Base-by-base conservation (phyloP, 1,140 invertebrate species). In the Piezodorus guildinii region DNA sequence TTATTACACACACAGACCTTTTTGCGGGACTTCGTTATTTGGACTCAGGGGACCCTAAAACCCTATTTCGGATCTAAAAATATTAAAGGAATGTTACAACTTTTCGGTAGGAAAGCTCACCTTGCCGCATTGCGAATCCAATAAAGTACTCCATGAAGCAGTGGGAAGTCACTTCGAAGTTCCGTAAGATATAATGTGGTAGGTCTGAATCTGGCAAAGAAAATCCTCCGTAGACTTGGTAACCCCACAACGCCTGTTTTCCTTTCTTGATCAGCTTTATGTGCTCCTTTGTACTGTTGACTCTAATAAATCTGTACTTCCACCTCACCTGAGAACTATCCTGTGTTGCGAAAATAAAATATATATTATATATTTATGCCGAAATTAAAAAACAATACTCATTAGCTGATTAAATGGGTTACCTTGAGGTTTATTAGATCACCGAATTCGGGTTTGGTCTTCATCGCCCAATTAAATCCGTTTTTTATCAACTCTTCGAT, bases 81-180 rank as follows among this genome's bases (percentile, higher is more conserved):
- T n/a, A n/a, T n/a, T n/a, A n/a, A n/a, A n/a, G n/a, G n/a, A n/a
- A n/a, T n/a, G n/a, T n/a, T n/a, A 39, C 6, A 39, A 12, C 34
- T 10, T 39, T 5, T 39, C 2, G 34, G 12, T 39, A 10, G 12
- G 9, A 39, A 39, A 21, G 10, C 16, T 49, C 5, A 49, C 46
- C 46, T 49, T n/a, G n/a, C 16, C 46, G 5, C 2, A 49, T 3
- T 10, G 46, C 46, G 21, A 49, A 49, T 49, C 46, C 46, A 19
- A n/a, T 49, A n/a, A 49, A 49, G 46, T 49, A 49, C 46, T 49
- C 46, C 46, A 49, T 49, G 21, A 49, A 49, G 46, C 46, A 49
- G 12, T 49, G 5, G 12, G n/a, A 19, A 6, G 21, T 4, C 4
- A 21, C 46, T 49, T 49, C 46, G 21, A 19, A 49, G 3, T 49